These are phyloP conservation scores for Patagioenas fasciata DNA, from an alignment of 2,113 vertebrate species.

Conservation along the genomic window DNA sequence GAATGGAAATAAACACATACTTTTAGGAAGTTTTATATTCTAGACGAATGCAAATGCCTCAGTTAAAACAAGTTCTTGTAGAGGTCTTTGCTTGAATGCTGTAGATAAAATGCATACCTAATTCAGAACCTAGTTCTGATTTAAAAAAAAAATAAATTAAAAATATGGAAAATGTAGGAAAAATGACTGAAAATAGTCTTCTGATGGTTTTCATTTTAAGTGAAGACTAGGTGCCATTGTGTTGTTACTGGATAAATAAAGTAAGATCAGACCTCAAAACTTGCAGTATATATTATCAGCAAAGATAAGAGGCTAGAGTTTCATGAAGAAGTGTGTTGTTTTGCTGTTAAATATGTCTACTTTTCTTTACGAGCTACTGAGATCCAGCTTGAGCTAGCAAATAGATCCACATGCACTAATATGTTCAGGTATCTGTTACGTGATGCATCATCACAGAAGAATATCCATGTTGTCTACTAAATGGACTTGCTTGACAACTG, in stretches of 20 bases:
- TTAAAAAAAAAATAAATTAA: no score
- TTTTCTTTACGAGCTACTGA: background rate
- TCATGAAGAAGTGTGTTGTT: background rate
- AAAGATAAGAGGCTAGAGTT: background rate
- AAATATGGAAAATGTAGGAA: background rate
- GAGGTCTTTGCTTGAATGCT: background rate
- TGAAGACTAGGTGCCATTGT: background rate
- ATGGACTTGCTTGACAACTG: background rate
- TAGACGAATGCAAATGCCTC: background rate
- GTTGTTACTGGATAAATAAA: background rate
- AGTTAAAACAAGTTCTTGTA: background rate
- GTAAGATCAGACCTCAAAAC: background rate
- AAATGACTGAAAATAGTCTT: background rate
- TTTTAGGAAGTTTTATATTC: background rate
- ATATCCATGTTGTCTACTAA: background rate
- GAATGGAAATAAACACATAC: background rate
- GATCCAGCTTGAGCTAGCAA: background rate
- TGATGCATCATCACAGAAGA: background rate
- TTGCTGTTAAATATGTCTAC: background rate
- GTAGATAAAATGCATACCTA: background rate
- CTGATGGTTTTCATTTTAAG: background rate
- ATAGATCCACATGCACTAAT: background rate
- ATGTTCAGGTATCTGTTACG: background rate
- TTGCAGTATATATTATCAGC: background rate
- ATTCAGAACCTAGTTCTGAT: background rate